Percentiles rank a stretch among this genome's conserved stretches.
These are phyloP conservation scores for Propithecus coquereli DNA, from an alignment of 2,113 vertebrate species.

Conservation along the genomic window DNA sequence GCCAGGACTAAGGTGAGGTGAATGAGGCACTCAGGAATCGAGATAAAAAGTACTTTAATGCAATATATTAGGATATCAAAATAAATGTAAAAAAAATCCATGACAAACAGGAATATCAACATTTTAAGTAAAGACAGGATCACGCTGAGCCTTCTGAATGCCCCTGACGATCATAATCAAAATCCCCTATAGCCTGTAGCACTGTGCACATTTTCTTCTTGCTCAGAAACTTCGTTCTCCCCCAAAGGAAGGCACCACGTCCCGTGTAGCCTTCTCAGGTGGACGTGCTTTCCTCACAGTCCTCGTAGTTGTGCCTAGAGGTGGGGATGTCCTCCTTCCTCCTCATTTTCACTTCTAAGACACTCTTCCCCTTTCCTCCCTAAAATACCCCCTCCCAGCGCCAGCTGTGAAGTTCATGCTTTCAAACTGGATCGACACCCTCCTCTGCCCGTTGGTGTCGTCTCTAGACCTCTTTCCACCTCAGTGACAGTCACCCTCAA, in stretches of 20 bases:
- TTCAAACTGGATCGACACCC: background rate
- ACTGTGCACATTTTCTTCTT: background rate
- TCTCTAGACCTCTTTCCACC: background rate
- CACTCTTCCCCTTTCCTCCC: background rate
- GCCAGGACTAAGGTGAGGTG: background rate
- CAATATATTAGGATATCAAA: background rate
- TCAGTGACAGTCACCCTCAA: fast-evolving
- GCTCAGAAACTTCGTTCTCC: background rate
- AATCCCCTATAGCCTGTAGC: fast-evolving
- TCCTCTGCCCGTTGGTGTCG: background rate
- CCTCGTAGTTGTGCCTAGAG: background rate
- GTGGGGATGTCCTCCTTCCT: background rate
- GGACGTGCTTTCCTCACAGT: background rate
- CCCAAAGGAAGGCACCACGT: background rate
- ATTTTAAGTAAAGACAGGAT: background rate
- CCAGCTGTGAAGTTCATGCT: fast-evolving
- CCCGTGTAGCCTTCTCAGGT: background rate
- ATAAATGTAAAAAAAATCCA: background rate
- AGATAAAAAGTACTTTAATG: background rate
- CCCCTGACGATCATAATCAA: background rate
- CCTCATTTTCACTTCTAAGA: background rate
- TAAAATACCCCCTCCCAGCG: fast-evolving
- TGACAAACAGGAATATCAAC: background rate
- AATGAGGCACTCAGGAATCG: background rate
- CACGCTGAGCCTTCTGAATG: background rate